Evolutionary conservation across 2,888 invertebrate species (phyloP).

Genomic region (Abrostola triplasia): DNA sequence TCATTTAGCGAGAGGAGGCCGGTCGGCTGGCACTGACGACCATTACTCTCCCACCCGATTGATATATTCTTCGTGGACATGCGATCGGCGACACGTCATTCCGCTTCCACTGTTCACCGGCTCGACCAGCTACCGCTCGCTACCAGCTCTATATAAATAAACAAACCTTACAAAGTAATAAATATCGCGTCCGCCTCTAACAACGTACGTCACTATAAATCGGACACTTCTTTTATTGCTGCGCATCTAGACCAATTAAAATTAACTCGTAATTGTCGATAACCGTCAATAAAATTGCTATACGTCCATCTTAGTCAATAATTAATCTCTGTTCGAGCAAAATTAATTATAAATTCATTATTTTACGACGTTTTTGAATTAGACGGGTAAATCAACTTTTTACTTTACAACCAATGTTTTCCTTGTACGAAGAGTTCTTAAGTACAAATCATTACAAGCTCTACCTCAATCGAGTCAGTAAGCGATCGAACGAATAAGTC

Average conservation of each 20-base stretch:
- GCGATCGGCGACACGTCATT: conserved; percentile 86
- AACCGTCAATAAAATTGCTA: conserved; percentile 65
- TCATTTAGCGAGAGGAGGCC: conserved; percentile 76
- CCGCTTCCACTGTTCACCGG: conserved; percentile 62
- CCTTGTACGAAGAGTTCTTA: conserved; percentile 33
- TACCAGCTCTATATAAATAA: conserved; percentile 67
- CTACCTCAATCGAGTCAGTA: conserved; percentile 57
- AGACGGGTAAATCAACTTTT: conserved; percentile 41
- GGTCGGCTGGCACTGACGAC: conserved; percentile 70
- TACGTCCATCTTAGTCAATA: conserved; percentile 57
- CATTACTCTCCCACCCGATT: conserved; percentile 82
- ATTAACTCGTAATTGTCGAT: conserved; percentile 79
- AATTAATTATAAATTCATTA: conserved; percentile 43
- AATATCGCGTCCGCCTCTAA: conserved; percentile 74
- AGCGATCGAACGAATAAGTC: conserved; percentile 70
- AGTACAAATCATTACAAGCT: conserved; percentile 53
- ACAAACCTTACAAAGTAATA: conserved; percentile 73
- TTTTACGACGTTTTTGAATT: conserved; percentile 41
- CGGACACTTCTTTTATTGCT: conserved; percentile 76
- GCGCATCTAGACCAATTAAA: conserved; percentile 72
- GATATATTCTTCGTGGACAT: conserved; percentile 85
- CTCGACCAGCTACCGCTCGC: conserved; percentile 55
- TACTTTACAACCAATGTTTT: conserved; percentile 23
- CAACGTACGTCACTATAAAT: conserved; percentile 78
- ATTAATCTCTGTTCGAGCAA: conserved; percentile 41